Evolutionary conservation across 2,113 vertebrate genomes (phyloP).

Genomic region (Mormoops blainvillei): DNA sequence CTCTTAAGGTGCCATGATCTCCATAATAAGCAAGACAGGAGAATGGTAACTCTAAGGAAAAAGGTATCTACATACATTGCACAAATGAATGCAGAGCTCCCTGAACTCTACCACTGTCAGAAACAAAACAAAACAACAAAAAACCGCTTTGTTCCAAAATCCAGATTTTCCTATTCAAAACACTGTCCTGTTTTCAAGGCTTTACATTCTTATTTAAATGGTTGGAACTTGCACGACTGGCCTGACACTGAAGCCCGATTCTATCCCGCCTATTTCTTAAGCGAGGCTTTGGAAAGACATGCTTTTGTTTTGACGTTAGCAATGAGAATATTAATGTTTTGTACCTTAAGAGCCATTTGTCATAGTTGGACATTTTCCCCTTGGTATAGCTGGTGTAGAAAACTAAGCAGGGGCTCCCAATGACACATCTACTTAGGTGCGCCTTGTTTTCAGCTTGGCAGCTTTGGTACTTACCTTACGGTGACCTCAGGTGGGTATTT

Average conservation of each 20-base stretch:
- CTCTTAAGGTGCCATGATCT: background rate
- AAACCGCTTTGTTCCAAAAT: background rate
- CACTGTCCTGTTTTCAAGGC: background rate
- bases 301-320: background rate
- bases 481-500: background rate
- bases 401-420: background rate
- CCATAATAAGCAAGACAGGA: background rate
- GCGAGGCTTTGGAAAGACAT: background rate
- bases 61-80: background rate
- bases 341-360: background rate
- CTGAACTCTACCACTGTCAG: background rate
- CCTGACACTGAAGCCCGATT: background rate
- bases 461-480: background rate
- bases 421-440: background rate
- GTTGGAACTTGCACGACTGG: background rate
- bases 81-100: background rate
- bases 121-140: background rate
- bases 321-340: constrained; percentile 23
- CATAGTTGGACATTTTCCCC: background rate
- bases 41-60: background rate
- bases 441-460: background rate
- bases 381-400: background rate
- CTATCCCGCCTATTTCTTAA: background rate
- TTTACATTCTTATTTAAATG: constrained; percentile 4
- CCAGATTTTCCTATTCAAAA: background rate